Conservation (phyloP, 2,888 invertebrate species). For the Auanema sp. region DNA sequence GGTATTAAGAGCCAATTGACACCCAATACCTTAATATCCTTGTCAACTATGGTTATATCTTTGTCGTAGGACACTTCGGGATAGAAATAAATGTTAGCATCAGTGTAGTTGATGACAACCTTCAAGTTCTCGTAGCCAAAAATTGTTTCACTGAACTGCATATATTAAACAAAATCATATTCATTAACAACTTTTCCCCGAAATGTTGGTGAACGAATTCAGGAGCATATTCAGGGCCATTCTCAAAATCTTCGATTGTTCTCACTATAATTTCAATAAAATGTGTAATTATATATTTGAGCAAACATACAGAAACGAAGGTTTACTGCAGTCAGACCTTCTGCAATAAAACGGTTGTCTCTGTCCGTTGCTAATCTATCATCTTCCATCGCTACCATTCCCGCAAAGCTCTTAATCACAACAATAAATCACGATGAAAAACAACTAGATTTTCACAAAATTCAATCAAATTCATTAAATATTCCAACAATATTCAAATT, state of each 20-base stretch:
- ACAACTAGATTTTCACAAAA: neutral
- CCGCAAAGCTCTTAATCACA: constrained; percentile 16
- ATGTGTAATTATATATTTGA: neutral
- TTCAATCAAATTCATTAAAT: constrained; percentile 1
- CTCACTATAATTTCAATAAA: constrained; percentile 3
- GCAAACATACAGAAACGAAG: constrained; percentile 48
- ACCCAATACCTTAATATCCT: constrained; percentile 21
- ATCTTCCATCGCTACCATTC: constrained; percentile 34
- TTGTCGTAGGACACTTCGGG: constrained; percentile 77
- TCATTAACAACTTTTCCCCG: constrained; percentile 73
- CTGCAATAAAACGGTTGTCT: constrained; percentile 31
- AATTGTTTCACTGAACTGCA: constrained; percentile 77
- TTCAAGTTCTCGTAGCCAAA: constrained; percentile 86
- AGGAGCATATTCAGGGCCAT: constrained; percentile 68
- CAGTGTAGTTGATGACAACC: constrained; percentile 80
- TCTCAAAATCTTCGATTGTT: constrained; percentile 2
- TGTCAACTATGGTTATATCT: constrained; percentile 69
- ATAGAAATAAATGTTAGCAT: constrained; percentile 80
- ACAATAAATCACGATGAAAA: neutral
- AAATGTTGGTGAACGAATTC: constrained; percentile 91
- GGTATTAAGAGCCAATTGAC: neutral
- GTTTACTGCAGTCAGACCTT: constrained; percentile 44
- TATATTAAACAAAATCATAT: constrained; percentile 21
- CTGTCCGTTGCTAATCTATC: constrained; percentile 11
- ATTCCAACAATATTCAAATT: neutral